phyloP scores from a whole-genome alignment of 2,113 vertebrate species.

The Bothrops jararaca region DNA sequence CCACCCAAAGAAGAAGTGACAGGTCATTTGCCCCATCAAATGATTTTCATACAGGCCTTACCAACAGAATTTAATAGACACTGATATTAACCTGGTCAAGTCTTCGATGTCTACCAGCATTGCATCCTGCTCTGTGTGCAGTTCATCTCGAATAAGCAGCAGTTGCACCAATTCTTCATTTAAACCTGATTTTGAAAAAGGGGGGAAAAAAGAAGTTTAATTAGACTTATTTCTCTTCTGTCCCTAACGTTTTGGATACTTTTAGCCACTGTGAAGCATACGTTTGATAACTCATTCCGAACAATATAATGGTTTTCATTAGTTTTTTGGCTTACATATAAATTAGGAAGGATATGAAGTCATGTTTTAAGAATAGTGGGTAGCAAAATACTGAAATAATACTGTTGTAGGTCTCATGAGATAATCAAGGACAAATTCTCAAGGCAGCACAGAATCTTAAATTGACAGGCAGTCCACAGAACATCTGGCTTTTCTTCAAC shows the following conservation, averaged over 20 bases:
- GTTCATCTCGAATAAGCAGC: conserved; percentile 93
- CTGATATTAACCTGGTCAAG: conserved; percentile 83
- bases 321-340: neutral
- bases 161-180: conserved; percentile 98
- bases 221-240: neutral
- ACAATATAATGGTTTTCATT: neutral
- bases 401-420: neutral
- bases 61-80: rapidly evolving
- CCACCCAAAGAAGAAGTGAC: neutral
- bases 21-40: neutral
- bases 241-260: rapidly evolving
- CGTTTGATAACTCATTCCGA: neutral
- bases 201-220: neutral
- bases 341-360: neutral
- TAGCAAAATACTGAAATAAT: neutral
- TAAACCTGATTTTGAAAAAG: conserved; percentile 74
- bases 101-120: conserved; percentile 99
- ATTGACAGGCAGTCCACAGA: neutral
- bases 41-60: neutral
- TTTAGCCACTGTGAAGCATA: neutral
- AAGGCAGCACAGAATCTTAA: rapidly evolving
- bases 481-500: neutral
- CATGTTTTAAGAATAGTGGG: neutral
- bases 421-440: neutral
- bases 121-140: conserved; percentile 97